Evolutionary conservation across 2,797 vertebrate species (phyloP).

Genomic region (Sus cebifrons): DNA sequence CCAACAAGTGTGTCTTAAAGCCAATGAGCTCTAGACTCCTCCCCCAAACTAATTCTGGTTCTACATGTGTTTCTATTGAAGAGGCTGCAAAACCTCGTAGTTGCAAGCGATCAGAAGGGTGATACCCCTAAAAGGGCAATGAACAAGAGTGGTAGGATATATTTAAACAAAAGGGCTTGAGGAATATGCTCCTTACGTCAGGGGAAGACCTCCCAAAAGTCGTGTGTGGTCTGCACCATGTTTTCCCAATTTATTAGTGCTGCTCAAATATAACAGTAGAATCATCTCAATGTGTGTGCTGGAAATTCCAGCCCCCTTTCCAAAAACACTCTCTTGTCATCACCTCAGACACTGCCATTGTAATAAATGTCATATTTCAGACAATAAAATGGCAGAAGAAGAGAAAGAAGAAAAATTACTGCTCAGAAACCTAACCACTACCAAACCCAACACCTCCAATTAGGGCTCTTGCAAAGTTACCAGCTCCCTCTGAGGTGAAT

Average conservation of each 20-base stretch:
- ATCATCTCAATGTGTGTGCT: conserved; percentile 82
- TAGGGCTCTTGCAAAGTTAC: conserved; percentile 50
- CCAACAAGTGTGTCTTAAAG: background rate
- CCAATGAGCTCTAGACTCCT: background rate
- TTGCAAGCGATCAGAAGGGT: conserved; percentile 39
- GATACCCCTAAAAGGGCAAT: background rate
- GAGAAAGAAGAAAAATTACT: conserved; percentile 40
- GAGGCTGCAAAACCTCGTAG: background rate
- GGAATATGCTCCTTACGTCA: conserved; percentile 52
- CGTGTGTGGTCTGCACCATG: conserved; percentile 79
- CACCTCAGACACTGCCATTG: conserved; percentile 77
- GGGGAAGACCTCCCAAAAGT: conserved; percentile 53
- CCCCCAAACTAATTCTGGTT: background rate
- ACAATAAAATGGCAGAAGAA: conserved; percentile 65
- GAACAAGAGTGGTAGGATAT: background rate
- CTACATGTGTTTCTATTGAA: background rate
- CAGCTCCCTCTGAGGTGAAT: conserved; percentile 30
- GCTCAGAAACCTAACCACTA: conserved; percentile 38
- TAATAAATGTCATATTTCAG: conserved; percentile 76
- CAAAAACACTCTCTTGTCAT: conserved; percentile 76
- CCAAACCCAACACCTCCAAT: conserved; percentile 32
- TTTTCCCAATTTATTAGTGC: conserved; percentile 83
- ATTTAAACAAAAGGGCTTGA: conserved; percentile 47
- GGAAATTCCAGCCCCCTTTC: conserved; percentile 77
- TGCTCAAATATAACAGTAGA: conserved; percentile 79